A percentile compares a stretch with the other conserved stretches of the same genome.
Evolutionary conservation across 2,797 vertebrate genomes (phyloP).

Genomic region (Tinamus major): DNA sequence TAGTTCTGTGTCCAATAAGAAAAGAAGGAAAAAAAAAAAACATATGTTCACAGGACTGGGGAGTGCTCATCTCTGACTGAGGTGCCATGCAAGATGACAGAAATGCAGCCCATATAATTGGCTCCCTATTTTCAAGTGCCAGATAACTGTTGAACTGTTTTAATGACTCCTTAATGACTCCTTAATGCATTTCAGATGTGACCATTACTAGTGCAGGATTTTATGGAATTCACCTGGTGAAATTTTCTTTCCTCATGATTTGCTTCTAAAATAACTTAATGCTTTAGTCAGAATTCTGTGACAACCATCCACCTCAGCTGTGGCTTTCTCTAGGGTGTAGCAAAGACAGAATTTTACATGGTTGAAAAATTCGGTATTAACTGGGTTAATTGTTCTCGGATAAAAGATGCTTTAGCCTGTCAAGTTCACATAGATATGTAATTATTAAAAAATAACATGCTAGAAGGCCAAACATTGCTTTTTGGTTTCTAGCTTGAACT

Average conservation of each 20-base stretch:
- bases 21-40: background rate
- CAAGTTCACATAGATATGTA: background rate
- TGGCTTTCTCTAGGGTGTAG: background rate
- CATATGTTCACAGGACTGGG: background rate
- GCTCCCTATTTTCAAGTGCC: background rate
- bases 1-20: background rate
- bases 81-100: background rate
- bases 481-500: background rate
- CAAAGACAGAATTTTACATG: background rate
- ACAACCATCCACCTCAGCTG: background rate
- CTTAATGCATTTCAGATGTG: background rate
- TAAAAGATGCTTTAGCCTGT: background rate
- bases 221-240: background rate
- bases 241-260: background rate
- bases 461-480: background rate
- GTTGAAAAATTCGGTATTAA: background rate
- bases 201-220: background rate
- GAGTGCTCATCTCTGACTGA: background rate
- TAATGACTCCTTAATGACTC: conserved; percentile 1
- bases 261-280: background rate
- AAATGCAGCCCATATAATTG: background rate
- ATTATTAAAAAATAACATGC: background rate
- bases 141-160: background rate
- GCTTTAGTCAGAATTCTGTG: background rate
- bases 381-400: background rate